Percentiles rank a stretch among this genome's conserved stretches.
Conservation (phyloP, 2,888 invertebrate genomes). For the Sabatieria punctata region DNA sequence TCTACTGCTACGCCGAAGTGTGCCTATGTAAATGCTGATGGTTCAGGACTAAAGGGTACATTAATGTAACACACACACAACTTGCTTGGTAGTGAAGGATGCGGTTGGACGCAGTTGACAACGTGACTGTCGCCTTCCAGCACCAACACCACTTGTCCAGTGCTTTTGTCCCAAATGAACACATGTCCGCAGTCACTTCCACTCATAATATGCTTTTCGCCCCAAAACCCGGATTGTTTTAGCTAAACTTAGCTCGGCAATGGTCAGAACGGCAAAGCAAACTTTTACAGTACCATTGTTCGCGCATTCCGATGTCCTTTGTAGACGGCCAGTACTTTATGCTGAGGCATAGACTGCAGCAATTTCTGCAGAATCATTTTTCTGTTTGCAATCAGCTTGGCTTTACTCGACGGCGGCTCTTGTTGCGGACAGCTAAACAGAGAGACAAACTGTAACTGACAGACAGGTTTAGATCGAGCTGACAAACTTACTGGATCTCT, state of each 20-base stretch:
- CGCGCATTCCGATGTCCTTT: slow-evolving; percentile 59
- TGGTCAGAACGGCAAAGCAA: too few relatives aligned
- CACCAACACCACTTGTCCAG: slow-evolving; percentile 49
- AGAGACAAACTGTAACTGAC: too few relatives aligned
- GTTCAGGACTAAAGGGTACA: too few relatives aligned
- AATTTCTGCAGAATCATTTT: too few relatives aligned
- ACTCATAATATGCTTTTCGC: slow-evolving; percentile 57
- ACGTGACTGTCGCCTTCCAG: slow-evolving; percentile 59
- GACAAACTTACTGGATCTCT: too few relatives aligned
- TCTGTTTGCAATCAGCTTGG: too few relatives aligned
- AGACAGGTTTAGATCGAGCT: too few relatives aligned
- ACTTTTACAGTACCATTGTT: slow-evolving; percentile 32
- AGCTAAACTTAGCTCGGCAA: slow-evolving; percentile 44
- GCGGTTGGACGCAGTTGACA: slow-evolving; percentile 67
- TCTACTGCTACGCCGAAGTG: too few relatives aligned
- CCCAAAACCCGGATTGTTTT: slow-evolving; percentile 70
- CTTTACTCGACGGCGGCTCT: too few relatives aligned
- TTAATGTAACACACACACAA: too few relatives aligned
- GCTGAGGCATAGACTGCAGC: slow-evolving; percentile 17
- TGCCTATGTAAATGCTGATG: too few relatives aligned
- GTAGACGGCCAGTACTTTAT: slow-evolving; percentile 47
- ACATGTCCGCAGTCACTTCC: slow-evolving; percentile 78
- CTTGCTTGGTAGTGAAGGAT: slow-evolving; percentile 44
- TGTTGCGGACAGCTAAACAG: too few relatives aligned
- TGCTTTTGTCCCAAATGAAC: slow-evolving; percentile 58